Evolutionary conservation across 2,113 vertebrate genomes (phyloP).

Genomic region (Calonectris borealis): DNA sequence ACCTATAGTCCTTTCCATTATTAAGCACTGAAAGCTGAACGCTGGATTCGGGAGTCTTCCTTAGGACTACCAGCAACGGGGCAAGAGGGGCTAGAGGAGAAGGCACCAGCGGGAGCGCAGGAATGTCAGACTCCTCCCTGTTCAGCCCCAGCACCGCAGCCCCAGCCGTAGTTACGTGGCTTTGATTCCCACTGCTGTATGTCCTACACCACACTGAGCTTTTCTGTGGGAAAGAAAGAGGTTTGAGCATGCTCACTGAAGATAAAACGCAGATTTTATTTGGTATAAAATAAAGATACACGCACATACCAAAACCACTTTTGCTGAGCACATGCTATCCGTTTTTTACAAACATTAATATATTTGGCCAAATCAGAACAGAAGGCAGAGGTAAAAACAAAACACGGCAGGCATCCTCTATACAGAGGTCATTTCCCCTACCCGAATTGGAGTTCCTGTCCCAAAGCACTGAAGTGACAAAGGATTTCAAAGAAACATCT

Average conservation of each 20-base stretch:
- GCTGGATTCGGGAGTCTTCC: neutral
- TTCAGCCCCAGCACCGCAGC: neutral
- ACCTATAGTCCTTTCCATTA: neutral
- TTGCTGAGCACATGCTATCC: neutral
- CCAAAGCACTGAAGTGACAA: neutral
- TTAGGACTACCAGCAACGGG: neutral
- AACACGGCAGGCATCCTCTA: neutral
- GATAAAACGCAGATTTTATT: slow-evolving; percentile 19
- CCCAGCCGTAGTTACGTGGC: neutral
- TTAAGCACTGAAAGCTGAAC: neutral
- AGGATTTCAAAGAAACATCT: neutral
- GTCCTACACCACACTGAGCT: neutral
- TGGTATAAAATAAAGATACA: slow-evolving; percentile 7
- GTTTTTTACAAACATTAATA: neutral
- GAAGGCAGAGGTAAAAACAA: neutral
- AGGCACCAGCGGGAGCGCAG: neutral
- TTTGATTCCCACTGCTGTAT: neutral
- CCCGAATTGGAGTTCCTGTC: neutral
- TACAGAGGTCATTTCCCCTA: neutral
- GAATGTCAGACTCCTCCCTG: neutral
- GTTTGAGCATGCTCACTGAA: neutral
- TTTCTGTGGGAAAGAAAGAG: neutral
- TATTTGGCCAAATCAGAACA: slow-evolving; percentile 16
- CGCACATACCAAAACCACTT: neutral
- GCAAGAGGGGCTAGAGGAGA: neutral